Evolutionary conservation across 2,113 vertebrate species (phyloP).

Genomic region (Willisornis vidua): DNA sequence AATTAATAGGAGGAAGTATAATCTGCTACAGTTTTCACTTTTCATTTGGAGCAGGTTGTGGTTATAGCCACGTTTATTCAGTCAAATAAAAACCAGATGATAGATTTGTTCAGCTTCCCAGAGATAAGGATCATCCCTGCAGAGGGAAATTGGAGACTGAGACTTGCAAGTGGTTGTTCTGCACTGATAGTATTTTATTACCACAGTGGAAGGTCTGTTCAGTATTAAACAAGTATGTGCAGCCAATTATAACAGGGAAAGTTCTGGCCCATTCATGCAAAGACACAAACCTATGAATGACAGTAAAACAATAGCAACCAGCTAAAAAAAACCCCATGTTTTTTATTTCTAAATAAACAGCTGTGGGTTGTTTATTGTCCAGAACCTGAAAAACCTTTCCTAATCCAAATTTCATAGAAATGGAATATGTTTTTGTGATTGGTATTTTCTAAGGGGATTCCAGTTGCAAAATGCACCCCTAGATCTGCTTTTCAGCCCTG

Average conservation of each 20-base stretch:
- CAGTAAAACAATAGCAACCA: neutral
- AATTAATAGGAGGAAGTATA: neutral
- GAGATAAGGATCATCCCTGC: neutral
- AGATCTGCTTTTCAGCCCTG: neutral
- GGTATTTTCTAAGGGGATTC: neutral
- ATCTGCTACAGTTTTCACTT: neutral
- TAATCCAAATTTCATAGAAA: neutral
- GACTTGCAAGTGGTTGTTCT: neutral
- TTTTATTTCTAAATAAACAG: neutral
- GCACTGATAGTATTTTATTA: neutral
- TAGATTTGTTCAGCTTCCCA: neutral
- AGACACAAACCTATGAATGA: neutral
- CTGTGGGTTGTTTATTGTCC: neutral
- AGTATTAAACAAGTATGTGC: neutral
- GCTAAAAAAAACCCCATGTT: fast-evolving
- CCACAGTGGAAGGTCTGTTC: neutral
- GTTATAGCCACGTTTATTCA: neutral
- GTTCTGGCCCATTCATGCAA: neutral
- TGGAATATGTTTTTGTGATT: neutral
- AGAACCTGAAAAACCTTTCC: neutral
- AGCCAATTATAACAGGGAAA: neutral
- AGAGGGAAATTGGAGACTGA: neutral
- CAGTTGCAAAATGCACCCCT: neutral
- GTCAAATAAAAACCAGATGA: neutral
- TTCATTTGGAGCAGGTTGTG: neutral